Evolutionary conservation across 2,888 invertebrate genomes (phyloP), one percentile per base, ranked within the genome.

Genomic region (Alviniconcha strummeri): DNA sequence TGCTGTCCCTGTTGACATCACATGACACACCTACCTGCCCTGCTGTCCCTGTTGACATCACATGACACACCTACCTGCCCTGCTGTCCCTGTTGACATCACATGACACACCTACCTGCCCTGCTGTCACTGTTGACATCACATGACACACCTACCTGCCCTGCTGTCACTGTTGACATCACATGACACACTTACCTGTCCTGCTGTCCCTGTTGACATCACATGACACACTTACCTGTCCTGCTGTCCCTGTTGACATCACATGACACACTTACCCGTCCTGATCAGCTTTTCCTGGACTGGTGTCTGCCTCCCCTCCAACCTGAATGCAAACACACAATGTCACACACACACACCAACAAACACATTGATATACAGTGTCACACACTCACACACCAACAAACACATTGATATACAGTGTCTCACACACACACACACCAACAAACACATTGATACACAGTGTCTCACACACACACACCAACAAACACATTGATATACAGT

Each of bases 281-380:
- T 82, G 69, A 5, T 87, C 86, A 15, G 56, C 76, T 75, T 87
- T 86, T 5, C 83, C 79, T 17, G 86, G 86, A 56, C 85, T 86
- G n/a, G 84, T 84, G 15, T 87, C 88, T 36, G 84, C 69, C 13
- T 83, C 80, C 6, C 82, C 83, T 76, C 78, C 71, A 52, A 77
- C 64, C 81, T 69, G 83, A 9, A 75, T 17, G 17, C 71, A 71
- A 11, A 77, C 77, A 60, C 19, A 77, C 3, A 5, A 3, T 36
- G 36, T 36, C 77, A 57, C 77, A 77, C 77, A 77, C 77, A 77
- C 74, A 74, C 74, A 74, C 52, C 52, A 52, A 56, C 36, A 8
- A 55, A 57, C 67, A 76, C 60, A n/a, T n/a, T n/a, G n/a, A n/a
- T n/a, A n/a, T n/a, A 11, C 5, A 56, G 2, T 5, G 17, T 71